Evolutionary conservation across 2,888 invertebrate genomes (phyloP).

Genomic region (Tortrix viridana): DNA sequence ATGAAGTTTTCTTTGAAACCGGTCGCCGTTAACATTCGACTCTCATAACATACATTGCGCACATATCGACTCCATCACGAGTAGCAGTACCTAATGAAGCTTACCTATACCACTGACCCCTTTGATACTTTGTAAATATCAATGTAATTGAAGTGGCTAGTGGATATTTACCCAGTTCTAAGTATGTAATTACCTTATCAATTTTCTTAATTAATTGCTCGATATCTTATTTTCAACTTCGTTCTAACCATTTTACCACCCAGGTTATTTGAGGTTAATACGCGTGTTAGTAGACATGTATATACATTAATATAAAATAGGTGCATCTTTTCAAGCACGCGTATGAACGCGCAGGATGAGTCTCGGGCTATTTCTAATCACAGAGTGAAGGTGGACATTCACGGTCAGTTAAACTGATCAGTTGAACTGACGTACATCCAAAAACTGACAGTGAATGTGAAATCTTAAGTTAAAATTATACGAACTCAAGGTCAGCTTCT

Average conservation of each 20-base stretch:
- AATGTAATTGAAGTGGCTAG: background rate
- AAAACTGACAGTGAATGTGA: too few species aligned
- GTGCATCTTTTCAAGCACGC: background rate
- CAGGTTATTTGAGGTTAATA: background rate
- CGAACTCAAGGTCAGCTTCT: too few species aligned
- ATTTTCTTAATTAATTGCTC: background rate
- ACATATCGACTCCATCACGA: background rate
- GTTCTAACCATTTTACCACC: background rate
- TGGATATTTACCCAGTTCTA: background rate
- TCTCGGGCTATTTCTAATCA: slow-evolving; percentile 22
- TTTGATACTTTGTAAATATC: too few species aligned
- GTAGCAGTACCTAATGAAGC: background rate
- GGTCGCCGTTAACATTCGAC: slow-evolving; percentile 51
- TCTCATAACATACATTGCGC: slow-evolving; percentile 13
- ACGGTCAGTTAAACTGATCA: too few species aligned
- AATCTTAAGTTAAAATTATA: too few species aligned
- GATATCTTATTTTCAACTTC: background rate
- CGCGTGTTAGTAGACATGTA: background rate
- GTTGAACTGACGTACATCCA: too few species aligned
- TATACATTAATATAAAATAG: background rate
- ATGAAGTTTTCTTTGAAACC: slow-evolving; percentile 68
- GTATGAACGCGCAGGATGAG: slow-evolving; percentile 20
- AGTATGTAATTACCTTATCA: background rate
- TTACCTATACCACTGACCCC: background rate
- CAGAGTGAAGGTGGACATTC: slow-evolving; percentile 20